Base-by-base conservation (phyloP, 2,888 invertebrate genomes). In the Pandemis heparana region DNA sequence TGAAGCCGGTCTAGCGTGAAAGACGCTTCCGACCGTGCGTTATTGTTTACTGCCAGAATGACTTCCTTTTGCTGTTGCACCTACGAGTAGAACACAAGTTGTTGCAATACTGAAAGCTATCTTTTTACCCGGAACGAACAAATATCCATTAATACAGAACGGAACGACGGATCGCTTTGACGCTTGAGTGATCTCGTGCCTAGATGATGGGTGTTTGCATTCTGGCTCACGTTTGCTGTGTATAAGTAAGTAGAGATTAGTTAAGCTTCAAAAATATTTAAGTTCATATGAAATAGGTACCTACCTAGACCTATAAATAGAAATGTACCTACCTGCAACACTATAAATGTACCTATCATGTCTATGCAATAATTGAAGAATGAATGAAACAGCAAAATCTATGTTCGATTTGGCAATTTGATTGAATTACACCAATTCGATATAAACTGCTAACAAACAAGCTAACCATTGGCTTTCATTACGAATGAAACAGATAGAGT, bases 31-130 rank as follows among this genome's bases (percentile, higher is more conserved):
- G 88, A 89, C 86, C 88, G 87, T 88, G 82, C 87, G 84, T 89
- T 92, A 91, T 92, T 94, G 94, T 94, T 93, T 92, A 89, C 88
- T 83, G 78, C 81, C 83, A 88, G 85, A 91, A 94, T 92, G 89
- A 89, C 89, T 93, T 92, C 88, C 89, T 88, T 92, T 93, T 86
- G 83, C 81, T 80, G 77, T 80, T 80, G 82, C 81, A 85, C 83
- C 80, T 84, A n/a, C n/a, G n/a, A n/a, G n/a, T n/a, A 84, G 81
- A 81, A 79, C 83, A 83, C 81, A 79, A 79, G 81, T 80, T 81
- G 82, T 80, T 83, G 83, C 80, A 79, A 80, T 81, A 75, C 79
- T 82, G 81, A 83, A 85, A 85, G 83, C 85, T 83, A 83, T 82
- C 79, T 82, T 82, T 82, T 79, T 80, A 64, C 75, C 76, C 77